These are phyloP conservation scores for Geopemphigus sp. DNA, from an alignment of 1,140 invertebrate genomes.

Conservation along the genomic window DNA sequence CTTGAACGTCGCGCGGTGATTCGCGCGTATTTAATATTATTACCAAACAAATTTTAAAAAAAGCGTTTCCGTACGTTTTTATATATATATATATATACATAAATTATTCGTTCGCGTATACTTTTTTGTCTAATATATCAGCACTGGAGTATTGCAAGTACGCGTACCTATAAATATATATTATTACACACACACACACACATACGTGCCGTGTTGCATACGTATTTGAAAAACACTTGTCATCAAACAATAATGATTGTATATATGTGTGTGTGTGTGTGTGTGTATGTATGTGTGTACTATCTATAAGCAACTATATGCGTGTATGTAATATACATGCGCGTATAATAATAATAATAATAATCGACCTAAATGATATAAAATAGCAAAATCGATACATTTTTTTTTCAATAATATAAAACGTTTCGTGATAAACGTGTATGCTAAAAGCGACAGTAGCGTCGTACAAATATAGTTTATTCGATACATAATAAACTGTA, in stretches of 20 bases:
- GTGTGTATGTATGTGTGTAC: neutral
- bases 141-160: neutral
- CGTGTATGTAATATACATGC: neutral
- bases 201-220: neutral
- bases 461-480: too few species aligned
- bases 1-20: too few species aligned
- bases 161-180: neutral
- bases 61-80: too few species aligned
- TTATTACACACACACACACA: neutral
- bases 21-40: too few species aligned
- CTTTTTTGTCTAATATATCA: too few species aligned
- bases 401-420: too few species aligned
- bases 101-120: too few species aligned
- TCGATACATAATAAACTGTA: too few species aligned
- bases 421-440: too few species aligned
- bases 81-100: too few species aligned
- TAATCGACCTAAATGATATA: neutral
- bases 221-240: slow-evolving; percentile 19
- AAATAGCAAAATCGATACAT: neutral
- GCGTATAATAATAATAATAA: neutral
- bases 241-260: neutral
- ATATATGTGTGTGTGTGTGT: neutral
- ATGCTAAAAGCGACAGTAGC: too few species aligned
- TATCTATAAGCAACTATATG: neutral
- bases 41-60: too few species aligned